These are phyloP conservation scores for Hypanus sabinus DNA, from an alignment of 2,113 vertebrate genomes.

Conservation along the genomic window DNA sequence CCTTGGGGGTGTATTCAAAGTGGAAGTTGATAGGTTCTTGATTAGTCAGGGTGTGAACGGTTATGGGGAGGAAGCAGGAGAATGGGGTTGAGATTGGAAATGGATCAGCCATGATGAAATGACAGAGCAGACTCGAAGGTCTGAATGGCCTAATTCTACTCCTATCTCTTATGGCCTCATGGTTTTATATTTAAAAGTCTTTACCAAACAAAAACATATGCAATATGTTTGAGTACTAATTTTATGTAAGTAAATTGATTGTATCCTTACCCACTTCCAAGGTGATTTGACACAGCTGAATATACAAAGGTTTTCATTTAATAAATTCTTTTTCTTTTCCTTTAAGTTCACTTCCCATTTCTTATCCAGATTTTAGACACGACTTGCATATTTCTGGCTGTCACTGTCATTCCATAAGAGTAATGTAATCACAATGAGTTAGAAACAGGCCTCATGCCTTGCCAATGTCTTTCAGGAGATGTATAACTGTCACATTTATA, in stretches of 20 bases:
- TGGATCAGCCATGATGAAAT: too few species aligned
- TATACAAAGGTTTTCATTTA: not conserved
- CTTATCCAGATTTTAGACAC: not conserved
- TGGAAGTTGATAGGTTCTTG: too few species aligned
- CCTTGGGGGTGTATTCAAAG: too few species aligned
- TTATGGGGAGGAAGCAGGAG: too few species aligned
- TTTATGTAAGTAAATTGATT: not conserved
- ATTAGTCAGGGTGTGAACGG: too few species aligned
- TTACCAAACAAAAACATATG: not conserved
- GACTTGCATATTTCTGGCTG: not conserved
- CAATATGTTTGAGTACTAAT: not conserved
- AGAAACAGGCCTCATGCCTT: not conserved
- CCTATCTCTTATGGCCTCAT: too few species aligned
- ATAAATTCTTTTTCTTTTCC: not conserved
- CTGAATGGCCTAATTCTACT: too few species aligned
- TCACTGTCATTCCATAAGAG: not conserved
- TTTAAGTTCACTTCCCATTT: not conserved
- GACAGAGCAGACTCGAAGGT: too few species aligned
- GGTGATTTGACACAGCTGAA: not conserved
- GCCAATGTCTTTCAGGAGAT: not conserved
- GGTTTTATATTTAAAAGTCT: not conserved
- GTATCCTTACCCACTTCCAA: too few species aligned
- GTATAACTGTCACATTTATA: not conserved
- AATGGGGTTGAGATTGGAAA: too few species aligned
- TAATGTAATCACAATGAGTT: not conserved